Conservation (phyloP, 2,888 invertebrate species). For the Tachina grossa region DNA sequence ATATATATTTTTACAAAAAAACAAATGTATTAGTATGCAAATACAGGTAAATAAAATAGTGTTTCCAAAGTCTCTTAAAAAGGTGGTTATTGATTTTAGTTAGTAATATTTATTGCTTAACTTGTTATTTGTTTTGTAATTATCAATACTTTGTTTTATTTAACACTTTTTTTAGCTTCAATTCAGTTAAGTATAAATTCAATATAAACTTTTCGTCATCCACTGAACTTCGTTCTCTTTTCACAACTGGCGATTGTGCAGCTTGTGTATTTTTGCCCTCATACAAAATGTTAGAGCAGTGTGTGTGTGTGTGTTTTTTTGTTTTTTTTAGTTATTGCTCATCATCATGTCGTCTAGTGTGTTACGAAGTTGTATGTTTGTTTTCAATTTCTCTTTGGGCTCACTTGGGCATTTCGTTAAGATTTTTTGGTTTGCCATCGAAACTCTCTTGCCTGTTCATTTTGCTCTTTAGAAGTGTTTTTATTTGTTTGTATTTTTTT, state of each 20-base stretch:
- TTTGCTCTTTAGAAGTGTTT: conserved; percentile 28
- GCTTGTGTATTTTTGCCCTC: conserved; percentile 64
- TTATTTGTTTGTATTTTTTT: conserved; percentile 4
- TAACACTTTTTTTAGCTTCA: conserved; percentile 28
- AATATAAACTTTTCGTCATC: conserved; percentile 65
- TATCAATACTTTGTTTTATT: conserved; percentile 47
- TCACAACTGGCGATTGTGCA: conserved; percentile 71
- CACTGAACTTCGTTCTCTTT: conserved; percentile 73
- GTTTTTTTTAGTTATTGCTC: conserved; percentile 51
- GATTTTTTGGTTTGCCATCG: conserved; percentile 6
- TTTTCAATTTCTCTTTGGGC: conserved; percentile 51
- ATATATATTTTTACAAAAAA: neutral
- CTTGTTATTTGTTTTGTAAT: conserved; percentile 25
- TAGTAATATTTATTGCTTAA: conserved; percentile 4
- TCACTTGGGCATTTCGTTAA: conserved; percentile 13
- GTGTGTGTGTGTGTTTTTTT: conserved; percentile 14
- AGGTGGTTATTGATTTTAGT: conserved; percentile 59
- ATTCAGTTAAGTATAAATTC: conserved; percentile 39
- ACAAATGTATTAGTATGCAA: neutral
- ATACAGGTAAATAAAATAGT: conserved; percentile 1
- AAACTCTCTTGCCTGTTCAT: conserved; percentile 32
- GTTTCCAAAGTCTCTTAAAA: conserved; percentile 41
- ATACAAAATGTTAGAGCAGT: conserved; percentile 41
- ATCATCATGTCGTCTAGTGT: conserved; percentile 52
- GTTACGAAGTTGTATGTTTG: neutral